phyloP scores from a whole-genome alignment of 2,888 invertebrate species.

The Pemphredon lugubris region DNA sequence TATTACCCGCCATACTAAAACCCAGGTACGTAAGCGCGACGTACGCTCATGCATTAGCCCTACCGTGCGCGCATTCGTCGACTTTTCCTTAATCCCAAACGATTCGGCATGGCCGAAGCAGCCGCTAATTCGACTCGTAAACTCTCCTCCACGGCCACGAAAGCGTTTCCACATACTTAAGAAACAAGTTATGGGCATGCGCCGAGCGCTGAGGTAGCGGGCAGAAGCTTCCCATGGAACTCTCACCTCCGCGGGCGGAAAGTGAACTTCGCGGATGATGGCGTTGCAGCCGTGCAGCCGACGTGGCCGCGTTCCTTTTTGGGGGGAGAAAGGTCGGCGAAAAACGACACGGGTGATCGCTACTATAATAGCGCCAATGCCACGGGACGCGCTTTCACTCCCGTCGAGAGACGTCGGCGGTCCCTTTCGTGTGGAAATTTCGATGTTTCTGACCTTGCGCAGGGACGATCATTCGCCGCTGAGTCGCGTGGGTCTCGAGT shows the following conservation, averaged over 20 bases:
- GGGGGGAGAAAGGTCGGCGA: constrained; percentile 74
- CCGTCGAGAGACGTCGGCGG: constrained; percentile 55
- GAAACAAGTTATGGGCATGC: constrained; percentile 69
- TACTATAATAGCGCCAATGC: constrained; percentile 70
- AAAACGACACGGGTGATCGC: constrained; percentile 69
- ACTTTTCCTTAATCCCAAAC: constrained; percentile 28
- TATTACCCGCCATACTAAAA: too few species aligned
- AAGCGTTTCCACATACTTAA: constrained; percentile 61
- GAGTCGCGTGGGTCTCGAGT: background rate
- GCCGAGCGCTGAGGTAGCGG: constrained; percentile 69
- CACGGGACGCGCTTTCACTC: constrained; percentile 73
- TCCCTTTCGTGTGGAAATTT: constrained; percentile 37
- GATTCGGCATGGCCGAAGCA: constrained; percentile 20
- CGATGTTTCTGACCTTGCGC: constrained; percentile 33
- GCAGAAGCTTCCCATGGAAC: constrained; percentile 80
- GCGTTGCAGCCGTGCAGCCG: constrained; percentile 39
- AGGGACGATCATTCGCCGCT: background rate
- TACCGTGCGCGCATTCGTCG: too few species aligned
- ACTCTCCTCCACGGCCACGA: constrained; percentile 19
- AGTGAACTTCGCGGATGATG: constrained; percentile 73
- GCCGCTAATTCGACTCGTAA: constrained; percentile 29
- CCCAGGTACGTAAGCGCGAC: too few species aligned
- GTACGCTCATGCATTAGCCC: too few species aligned
- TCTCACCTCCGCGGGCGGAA: constrained; percentile 80
- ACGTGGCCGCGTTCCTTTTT: constrained; percentile 70